Percentiles rank a stretch among this genome's conserved stretches.
Evolutionary conservation across 2,797 vertebrate genomes (phyloP).

Genomic region (Alauda arvensis): DNA sequence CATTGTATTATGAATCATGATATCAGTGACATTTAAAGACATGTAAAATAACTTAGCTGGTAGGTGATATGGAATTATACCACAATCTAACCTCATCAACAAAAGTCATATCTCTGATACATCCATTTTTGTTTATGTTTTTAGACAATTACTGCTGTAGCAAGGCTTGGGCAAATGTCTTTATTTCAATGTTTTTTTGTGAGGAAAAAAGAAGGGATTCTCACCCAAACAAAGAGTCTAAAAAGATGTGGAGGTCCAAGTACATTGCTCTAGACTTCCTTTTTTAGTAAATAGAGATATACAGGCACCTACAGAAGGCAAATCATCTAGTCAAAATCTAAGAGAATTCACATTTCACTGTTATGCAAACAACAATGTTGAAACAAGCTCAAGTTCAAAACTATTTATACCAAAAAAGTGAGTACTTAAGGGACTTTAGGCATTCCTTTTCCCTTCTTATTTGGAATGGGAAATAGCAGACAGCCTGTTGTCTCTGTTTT

Average conservation of each 20-base stretch:
- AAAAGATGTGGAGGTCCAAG: background rate
- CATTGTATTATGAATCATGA: background rate
- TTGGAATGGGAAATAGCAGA: background rate
- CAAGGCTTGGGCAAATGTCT: background rate
- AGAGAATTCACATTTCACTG: background rate
- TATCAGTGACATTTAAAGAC: background rate
- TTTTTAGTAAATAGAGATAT: background rate
- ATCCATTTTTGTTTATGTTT: background rate
- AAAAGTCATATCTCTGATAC: background rate
- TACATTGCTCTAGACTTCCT: background rate
- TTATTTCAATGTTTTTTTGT: background rate
- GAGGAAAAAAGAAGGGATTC: background rate
- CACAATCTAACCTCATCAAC: background rate
- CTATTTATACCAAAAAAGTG: background rate
- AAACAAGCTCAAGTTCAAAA: background rate
- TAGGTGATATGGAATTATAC: background rate
- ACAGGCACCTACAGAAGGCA: background rate
- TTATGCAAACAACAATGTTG: background rate
- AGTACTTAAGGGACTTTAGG: background rate
- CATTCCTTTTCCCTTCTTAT: background rate
- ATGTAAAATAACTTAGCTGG: background rate
- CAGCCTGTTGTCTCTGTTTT: slow-evolving; percentile 11
- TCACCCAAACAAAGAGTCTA: background rate
- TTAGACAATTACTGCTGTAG: background rate
- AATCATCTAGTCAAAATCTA: background rate